A percentile compares a stretch with the other conserved stretches of the same genome.
phyloP scores from a whole-genome alignment of 1,140 invertebrate genomes.

The Nasonia vitripennis region DNA sequence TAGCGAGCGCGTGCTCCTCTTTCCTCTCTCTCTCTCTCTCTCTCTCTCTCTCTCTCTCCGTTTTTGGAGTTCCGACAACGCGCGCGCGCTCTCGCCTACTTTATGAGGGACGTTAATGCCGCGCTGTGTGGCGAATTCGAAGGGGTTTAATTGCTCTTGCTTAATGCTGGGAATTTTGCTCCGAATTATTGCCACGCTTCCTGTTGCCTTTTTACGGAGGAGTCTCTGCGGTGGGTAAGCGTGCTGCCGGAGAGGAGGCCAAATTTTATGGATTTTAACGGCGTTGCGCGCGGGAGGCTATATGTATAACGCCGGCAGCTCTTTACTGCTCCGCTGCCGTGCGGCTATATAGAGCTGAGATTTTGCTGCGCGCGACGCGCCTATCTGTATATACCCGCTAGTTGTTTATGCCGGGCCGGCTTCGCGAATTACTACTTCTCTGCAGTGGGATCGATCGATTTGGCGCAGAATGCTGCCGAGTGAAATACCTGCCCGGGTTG shows the following conservation, averaged over 20 bases:
- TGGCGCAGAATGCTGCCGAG: neutral
- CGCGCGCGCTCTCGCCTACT: neutral
- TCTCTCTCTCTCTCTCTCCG: neutral
- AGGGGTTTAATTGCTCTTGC: conserved; percentile 34
- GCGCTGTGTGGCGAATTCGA: conserved; percentile 14
- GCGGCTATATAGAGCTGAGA: neutral
- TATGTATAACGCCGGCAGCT: neutral
- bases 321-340: neutral
- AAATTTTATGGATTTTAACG: conserved; percentile 7
- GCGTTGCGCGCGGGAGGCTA: neutral
- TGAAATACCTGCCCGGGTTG: too few species aligned
- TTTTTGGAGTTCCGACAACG: neutral
- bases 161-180: conserved; percentile 8
- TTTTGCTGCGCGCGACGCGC: neutral
- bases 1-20: neutral
- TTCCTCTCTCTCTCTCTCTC: neutral
- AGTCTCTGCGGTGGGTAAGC: neutral
- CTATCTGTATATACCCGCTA: neutral
- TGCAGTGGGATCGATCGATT: neutral
- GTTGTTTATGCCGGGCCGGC: neutral
- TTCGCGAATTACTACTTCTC: neutral
- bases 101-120: conserved; percentile 38
- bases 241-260: neutral
- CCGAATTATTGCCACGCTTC: neutral
- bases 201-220: conserved; percentile 3